Base-by-base conservation (phyloP, 2,113 vertebrate genomes). In the Aptenodytes patagonicus region DNA sequence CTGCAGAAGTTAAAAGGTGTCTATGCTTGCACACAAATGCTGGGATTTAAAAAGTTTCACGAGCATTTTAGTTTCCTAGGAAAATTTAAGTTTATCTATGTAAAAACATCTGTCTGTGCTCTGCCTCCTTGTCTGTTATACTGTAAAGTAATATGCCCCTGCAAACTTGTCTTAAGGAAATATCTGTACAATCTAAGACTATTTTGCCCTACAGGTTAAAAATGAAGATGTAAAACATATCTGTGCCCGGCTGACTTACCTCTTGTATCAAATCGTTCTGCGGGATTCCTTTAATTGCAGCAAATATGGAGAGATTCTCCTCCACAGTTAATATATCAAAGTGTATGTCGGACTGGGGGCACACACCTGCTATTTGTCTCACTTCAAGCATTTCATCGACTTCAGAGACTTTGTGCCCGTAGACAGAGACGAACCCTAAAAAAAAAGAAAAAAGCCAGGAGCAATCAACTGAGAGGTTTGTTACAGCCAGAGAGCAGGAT, bases 271-370 rank as follows among this genome's bases (percentile, higher is more conserved):
- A 61, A 89, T 99, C 97, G 11, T 98, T 98, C 16, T 98, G 97
- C 25, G 98, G 98, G 94, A 99, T 99, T 68, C 99, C 99, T 97
- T 99, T 99, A 88, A 99, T 98, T 55, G 99, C 99, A 32, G 99
- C 99, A 36, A 99, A 99, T 64, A 99, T 99, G 93, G 98, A 98
- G 62, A 99, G 98, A 95, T 99, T 99, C 93, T 99, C 99, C 98
- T 99, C 99, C 91, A 99, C 99, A 0, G 99, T 99, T 10, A 99
- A 72, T 29, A 99, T 99, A 49, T 99, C 99, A 4, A 99, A 99
- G 97, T 99, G 98, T 79, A 99, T 99, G 98, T 99, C 99, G 24
- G 99, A 98, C 97, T 99, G 99, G 32, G 99, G 99, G 80, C 99
- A 99, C 85, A 99, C 98, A 14, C 99, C 99, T 34, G 99, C 98